Conservation (phyloP, 1,140 invertebrate species). For the Platyscapa corneri region DNA sequence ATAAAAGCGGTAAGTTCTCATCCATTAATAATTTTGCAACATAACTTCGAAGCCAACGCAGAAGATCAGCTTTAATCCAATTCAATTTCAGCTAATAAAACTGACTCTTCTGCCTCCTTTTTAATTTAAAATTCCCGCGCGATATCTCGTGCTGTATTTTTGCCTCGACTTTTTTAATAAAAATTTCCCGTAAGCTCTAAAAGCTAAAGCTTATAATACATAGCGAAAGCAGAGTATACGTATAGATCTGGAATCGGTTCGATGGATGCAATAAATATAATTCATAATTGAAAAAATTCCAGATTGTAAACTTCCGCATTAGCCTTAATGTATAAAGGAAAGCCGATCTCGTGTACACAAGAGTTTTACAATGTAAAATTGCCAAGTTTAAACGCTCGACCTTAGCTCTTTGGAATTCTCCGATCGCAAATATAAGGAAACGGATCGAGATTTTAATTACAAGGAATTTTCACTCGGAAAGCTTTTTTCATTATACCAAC, state of each 20-base stretch:
- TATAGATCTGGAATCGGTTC: background rate
- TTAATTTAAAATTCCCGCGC: conserved; percentile 28
- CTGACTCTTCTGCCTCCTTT: background rate
- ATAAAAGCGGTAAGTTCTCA: background rate
- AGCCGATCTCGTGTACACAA: background rate
- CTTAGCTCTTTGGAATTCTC: too few species aligned
- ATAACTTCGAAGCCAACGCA: background rate
- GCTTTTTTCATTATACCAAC: too few species aligned
- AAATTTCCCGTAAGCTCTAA: conserved; percentile 20
- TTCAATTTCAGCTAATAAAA: conserved; percentile 6
- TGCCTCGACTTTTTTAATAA: conserved; percentile 32
- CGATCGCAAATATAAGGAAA: too few species aligned
- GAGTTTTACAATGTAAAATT: background rate
- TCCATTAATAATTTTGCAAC: conserved; percentile 11
- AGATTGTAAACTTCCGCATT: background rate
- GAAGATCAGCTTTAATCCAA: conserved; percentile 34
- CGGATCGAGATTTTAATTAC: too few species aligned
- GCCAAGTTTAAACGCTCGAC: background rate
- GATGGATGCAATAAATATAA: background rate
- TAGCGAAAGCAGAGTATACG: background rate
- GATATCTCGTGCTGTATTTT: background rate
- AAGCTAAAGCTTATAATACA: background rate
- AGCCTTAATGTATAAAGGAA: background rate
- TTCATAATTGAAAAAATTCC: background rate
- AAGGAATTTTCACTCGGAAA: too few species aligned